phyloP scores from a whole-genome alignment of 2,113 vertebrate species.

The Syrrhaptes paradoxus region DNA sequence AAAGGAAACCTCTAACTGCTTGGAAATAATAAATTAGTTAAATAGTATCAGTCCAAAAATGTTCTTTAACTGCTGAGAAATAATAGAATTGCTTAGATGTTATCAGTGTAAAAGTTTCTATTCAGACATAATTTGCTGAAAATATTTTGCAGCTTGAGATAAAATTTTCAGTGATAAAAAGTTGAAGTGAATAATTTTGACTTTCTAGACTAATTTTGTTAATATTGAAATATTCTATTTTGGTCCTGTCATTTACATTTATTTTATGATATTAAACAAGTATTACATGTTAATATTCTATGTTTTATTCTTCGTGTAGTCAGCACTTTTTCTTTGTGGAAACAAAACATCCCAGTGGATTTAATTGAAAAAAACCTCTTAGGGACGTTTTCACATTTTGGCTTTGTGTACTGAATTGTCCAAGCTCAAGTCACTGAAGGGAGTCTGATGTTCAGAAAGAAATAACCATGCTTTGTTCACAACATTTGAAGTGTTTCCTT shows the following conservation, averaged over 20 bases:
- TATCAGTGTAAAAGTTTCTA: not conserved
- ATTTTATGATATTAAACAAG: not conserved
- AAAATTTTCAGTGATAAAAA: not conserved
- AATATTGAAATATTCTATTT: not conserved
- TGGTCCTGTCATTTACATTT: not conserved
- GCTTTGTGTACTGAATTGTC: not conserved
- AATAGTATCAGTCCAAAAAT: not conserved
- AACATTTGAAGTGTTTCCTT: not conserved
- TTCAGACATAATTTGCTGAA: not conserved
- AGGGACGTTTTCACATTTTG: not conserved
- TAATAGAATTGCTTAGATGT: not conserved
- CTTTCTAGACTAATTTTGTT: not conserved
- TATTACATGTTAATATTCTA: not conserved
- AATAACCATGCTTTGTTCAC: not conserved
- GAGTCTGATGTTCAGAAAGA: not conserved
- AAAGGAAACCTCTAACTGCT: not conserved
- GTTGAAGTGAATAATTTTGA: not conserved
- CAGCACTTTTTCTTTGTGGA: not conserved
- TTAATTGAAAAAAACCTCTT: not conserved
- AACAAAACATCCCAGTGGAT: not conserved
- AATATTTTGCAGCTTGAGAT: not conserved
- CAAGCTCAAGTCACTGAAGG: not conserved
- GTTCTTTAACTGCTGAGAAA: not conserved
- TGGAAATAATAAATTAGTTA: not conserved
- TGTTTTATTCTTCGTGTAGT: not conserved